These are phyloP conservation scores for Dynastes tityus DNA, from an alignment of 2,888 invertebrate species.

Conservation along the genomic window DNA sequence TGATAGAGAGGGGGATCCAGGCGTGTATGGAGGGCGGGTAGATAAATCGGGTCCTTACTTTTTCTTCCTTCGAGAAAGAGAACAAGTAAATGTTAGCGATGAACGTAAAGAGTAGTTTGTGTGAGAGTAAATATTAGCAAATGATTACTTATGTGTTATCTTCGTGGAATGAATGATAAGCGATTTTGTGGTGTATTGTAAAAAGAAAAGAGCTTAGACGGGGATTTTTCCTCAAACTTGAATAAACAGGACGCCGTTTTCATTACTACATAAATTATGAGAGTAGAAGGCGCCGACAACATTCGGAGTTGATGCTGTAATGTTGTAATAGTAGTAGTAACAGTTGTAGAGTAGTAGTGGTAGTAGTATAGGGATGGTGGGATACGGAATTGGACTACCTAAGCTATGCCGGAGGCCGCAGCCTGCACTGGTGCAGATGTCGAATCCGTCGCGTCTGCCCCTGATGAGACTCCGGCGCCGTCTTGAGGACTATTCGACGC, in stretches of 20 bases:
- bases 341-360: constrained; percentile 25
- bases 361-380: constrained; percentile 33
- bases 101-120: constrained; percentile 5
- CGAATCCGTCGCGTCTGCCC: constrained; percentile 64
- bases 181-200: constrained; percentile 20
- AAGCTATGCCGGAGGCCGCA: constrained; percentile 67
- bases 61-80: constrained; percentile 16
- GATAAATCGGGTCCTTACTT: constrained; percentile 10
- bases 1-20: constrained; percentile 11
- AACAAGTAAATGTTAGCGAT: not conserved
- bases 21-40: constrained; percentile 5
- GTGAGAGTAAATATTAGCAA: constrained; percentile 4
- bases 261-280: not conserved
- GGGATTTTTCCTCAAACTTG: constrained; percentile 5
- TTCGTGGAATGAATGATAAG: not conserved
- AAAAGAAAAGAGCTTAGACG: constrained; percentile 9
- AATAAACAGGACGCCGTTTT: constrained; percentile 33
- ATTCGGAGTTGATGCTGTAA: constrained; percentile 20
- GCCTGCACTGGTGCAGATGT: constrained; percentile 61
- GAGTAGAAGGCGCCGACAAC: constrained; percentile 16
- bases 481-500: constrained; percentile 65
- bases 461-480: constrained; percentile 61
- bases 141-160: constrained; percentile 1
- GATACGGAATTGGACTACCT: constrained; percentile 62
- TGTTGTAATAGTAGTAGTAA: constrained; percentile 15